Conservation (phyloP, 2,888 invertebrate genomes). For the Caenorhabditis wallacei region DNA sequence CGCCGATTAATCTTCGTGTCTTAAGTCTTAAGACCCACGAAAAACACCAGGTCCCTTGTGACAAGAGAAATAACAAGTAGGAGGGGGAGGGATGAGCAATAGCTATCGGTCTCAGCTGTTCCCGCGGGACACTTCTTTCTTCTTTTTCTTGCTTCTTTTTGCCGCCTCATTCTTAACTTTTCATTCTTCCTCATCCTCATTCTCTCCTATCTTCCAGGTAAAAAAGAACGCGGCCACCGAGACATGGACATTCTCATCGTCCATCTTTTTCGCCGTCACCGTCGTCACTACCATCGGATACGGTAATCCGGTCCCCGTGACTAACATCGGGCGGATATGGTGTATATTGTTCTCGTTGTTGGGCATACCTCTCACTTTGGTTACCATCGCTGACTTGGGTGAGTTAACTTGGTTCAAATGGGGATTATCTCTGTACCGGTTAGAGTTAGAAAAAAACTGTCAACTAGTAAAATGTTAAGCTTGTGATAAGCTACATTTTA, state of each 20-base stretch:
- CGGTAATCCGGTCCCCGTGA: constrained; percentile 83
- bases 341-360: constrained; percentile 83
- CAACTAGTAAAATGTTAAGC: too few species aligned
- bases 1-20: neutral
- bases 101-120: constrained; percentile 45
- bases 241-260: constrained; percentile 83
- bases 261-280: constrained; percentile 83
- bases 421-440: too few species aligned
- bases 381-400: constrained; percentile 83
- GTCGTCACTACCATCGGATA: constrained; percentile 83
- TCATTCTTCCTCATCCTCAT: neutral
- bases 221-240: constrained; percentile 81
- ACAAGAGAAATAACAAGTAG: constrained; percentile 15
- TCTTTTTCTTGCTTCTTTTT: constrained; percentile 1
- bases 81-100: constrained; percentile 4
- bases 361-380: constrained; percentile 83
- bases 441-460: too few species aligned
- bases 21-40: neutral
- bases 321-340: constrained; percentile 79
- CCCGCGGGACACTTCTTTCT: constrained; percentile 39
- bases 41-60: constrained; percentile 48
- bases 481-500: too few species aligned
- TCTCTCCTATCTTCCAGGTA: constrained; percentile 65
- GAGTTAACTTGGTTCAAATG: neutral
- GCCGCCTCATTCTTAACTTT: neutral